phyloP scores from a whole-genome alignment of 2,888 invertebrate genomes.

The Diadegma fenestrale region DNA sequence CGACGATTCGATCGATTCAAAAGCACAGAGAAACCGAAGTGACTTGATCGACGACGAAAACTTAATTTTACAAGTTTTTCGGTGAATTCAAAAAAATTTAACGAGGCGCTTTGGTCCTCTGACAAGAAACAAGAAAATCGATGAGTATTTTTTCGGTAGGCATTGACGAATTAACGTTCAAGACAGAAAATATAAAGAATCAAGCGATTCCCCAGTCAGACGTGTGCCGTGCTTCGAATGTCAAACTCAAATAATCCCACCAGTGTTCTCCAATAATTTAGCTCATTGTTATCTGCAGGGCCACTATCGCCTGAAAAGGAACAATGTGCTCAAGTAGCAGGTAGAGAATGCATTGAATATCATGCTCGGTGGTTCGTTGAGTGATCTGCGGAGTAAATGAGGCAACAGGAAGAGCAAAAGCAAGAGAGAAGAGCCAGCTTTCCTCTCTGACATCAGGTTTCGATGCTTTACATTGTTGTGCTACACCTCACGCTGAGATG shows the following conservation, averaged over 20 bases:
- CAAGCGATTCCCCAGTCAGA: not conserved
- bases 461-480: slow-evolving; percentile 23
- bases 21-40: not conserved
- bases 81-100: too few relatives aligned
- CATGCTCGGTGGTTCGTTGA: slow-evolving; percentile 2
- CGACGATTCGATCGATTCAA: not conserved
- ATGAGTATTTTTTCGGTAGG: not conserved
- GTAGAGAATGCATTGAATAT: slow-evolving; percentile 2
- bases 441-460: slow-evolving; percentile 20
- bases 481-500: slow-evolving; percentile 9
- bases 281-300: slow-evolving; percentile 6
- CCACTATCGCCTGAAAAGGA: not conserved
- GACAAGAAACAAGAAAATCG: not conserved
- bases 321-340: slow-evolving; percentile 16
- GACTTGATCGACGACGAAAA: not conserved
- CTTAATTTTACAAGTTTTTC: not conserved
- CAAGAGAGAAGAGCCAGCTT: not conserved
- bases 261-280: slow-evolving; percentile 1
- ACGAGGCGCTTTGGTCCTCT: not conserved
- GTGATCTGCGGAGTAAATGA: slow-evolving; percentile 8
- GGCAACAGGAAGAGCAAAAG: not conserved
- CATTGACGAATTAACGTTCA: not conserved
- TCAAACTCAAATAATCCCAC: not conserved
- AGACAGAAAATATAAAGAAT: not conserved
- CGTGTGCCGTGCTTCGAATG: not conserved